Evolutionary conservation across 2,797 vertebrate genomes (phyloP), one percentile per base, ranked within the genome.

Genomic region (Chiroxiphia lanceolata): DNA sequence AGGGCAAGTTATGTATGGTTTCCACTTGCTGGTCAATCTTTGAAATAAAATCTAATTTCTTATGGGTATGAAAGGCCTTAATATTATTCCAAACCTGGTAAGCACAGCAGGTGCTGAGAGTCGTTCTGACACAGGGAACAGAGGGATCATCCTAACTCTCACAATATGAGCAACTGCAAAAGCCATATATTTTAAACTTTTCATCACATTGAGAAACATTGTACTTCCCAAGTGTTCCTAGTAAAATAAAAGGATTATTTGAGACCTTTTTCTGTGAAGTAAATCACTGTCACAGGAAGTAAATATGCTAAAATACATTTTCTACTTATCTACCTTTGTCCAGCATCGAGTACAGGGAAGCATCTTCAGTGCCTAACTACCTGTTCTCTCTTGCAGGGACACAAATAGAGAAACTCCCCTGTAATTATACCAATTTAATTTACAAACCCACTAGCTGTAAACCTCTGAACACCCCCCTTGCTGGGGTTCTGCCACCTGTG

Each of bases 61-160:
- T 15, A 48, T 7, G 31, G 63, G 47, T 42, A 48, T 6, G 11
- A 47, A 82, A 82, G 29, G 40, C 26, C 83, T 76, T 53, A 61
- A 18, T n/a, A 15, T 31, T 11, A 57, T 25, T 33, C 82, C 75
- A 75, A 45, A 51, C 26, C 17, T 7, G 6, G 50, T 9, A 19
- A n/a, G 59, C 16, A 34, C 2, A 6, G 40, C 70, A 91, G 33
- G 56, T 17, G 44, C 67, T 31, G 26, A 38, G 63, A 57, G 56
- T 40, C 0, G 0, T 45, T 60, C 44, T 22, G 47, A 85, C 25
- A 26, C 4, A 1, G 23, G 26, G 25, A 69, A 40, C 0, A 0
- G 54, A 36, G 3, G 1, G 20, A 53, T 19, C 0, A 0, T 54
- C 50, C 50, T 6, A 29, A 48, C 36, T 17, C 23, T 25, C 53